Base-by-base conservation (phyloP, 2,113 vertebrate species). In the Passer domesticus region DNA sequence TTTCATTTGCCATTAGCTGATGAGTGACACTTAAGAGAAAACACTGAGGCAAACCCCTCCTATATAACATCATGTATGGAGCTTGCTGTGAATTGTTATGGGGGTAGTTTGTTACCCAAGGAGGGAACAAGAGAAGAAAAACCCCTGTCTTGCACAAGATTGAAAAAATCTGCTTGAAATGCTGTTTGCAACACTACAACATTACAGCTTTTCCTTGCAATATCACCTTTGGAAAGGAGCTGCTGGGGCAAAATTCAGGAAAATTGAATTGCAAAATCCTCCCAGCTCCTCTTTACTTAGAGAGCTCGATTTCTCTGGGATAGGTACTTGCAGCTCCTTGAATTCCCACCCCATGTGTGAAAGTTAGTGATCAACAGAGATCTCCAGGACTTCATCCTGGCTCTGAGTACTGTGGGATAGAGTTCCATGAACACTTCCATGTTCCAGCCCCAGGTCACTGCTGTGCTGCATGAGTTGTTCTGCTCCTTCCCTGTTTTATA, bases 341-440 rank as follows among this genome's bases (percentile, higher is more conserved):
- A 82, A 62, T 44, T 82, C 33, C 28, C 74, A 83, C 27, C 22
- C 85, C 30, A 1, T 25, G 6, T 9, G 15, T 91, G 66, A n/a
- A 78, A 49, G 52, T 76, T 64, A 87, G 68, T 7, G 1, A 60
- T 85, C 84, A 63, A 43, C 44, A 68, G 56, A 87, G 53, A 18
- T 23, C 62, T 74, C 66, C 74, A 82, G 90, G 52, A 35, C 15
- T 84, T 46, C 44, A 72, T 85, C 35, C 74, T 41, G 14, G 39
- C 23, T 14, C 27, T 74, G 73, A 19, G 18, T 59, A 0, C 23
- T 1, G 0, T 11, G 35, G 52, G 39, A 37, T 44, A 30, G 30
- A 63, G 21, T 55, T 63, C 55, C 23, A 14, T 0, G 0, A 27
- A 11, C 15, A 3, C 4, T 10, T 8, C 31, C 16, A 2, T n/a